phyloP scores from a whole-genome alignment of 2,888 invertebrate genomes.

The Ceramica pisi region DNA sequence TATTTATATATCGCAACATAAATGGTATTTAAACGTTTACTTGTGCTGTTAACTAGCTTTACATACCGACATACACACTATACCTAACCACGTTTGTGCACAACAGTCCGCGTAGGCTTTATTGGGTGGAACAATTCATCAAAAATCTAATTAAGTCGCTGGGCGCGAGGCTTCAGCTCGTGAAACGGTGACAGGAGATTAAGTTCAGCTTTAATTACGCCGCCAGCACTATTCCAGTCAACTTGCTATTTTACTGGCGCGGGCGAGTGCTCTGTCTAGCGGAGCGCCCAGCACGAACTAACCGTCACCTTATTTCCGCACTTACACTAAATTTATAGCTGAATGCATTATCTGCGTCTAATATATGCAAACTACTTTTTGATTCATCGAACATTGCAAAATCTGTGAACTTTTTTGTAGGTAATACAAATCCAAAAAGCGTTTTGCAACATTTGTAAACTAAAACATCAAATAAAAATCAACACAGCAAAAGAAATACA shows the following conservation, averaged over 20 bases:
- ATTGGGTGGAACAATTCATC: constrained; percentile 77
- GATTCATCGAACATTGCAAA: constrained; percentile 30
- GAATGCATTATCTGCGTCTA: constrained; percentile 64
- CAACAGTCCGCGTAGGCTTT: constrained; percentile 41
- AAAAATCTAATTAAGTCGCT: constrained; percentile 84
- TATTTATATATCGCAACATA: background rate
- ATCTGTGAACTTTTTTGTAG: constrained; percentile 3
- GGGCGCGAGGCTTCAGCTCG: constrained; percentile 72
- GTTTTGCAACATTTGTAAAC: background rate
- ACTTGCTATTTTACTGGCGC: constrained; percentile 72
- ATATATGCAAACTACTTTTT: constrained; percentile 53
- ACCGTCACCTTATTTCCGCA: constrained; percentile 68
- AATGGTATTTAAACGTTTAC: background rate
- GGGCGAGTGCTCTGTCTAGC: constrained; percentile 54
- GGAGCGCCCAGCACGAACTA: constrained; percentile 61
- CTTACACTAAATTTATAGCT: constrained; percentile 66
- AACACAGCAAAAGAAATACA: background rate
- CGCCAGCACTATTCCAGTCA: constrained; percentile 74
- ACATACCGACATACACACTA: constrained; percentile 3
- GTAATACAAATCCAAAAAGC: background rate
- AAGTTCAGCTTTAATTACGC: constrained; percentile 87
- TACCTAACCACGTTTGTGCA: constrained; percentile 41
- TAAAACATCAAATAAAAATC: background rate
- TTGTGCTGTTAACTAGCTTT: background rate
- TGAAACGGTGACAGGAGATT: constrained; percentile 85